A percentile compares a stretch with the other conserved stretches of the same genome.
phyloP scores from a whole-genome alignment of 2,888 invertebrate species.

The Ischnura elegans region DNA sequence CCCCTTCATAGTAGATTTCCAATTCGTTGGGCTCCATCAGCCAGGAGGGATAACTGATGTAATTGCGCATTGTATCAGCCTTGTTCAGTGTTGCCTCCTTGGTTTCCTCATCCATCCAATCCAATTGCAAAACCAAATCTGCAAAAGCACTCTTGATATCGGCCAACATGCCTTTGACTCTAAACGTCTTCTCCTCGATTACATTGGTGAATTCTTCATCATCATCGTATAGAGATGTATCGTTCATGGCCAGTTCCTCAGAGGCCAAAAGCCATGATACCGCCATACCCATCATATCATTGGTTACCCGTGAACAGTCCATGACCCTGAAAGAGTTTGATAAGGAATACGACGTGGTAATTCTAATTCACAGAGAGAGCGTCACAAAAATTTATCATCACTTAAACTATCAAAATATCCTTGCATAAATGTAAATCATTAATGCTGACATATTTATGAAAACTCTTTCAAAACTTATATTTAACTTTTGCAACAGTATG shows the following conservation, averaged over 20 bases:
- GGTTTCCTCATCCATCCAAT: slow-evolving; percentile 89
- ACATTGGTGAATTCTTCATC: slow-evolving; percentile 70
- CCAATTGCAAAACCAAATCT: slow-evolving; percentile 82
- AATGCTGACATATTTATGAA: too few relatives aligned
- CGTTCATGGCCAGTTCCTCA: slow-evolving; percentile 24
- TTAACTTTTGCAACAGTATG: too few relatives aligned
- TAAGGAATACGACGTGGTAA: not conserved
- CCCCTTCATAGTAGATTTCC: slow-evolving; percentile 85
- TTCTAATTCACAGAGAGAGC: too few relatives aligned
- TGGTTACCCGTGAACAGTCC: slow-evolving; percentile 85
- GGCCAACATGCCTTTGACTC: slow-evolving; percentile 86
- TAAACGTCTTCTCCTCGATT: not conserved
- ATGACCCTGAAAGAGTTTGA: slow-evolving; percentile 79
- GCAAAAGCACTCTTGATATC: slow-evolving; percentile 87
- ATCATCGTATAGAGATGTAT: slow-evolving; percentile 69
- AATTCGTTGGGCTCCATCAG: slow-evolving; percentile 83
- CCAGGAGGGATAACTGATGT: slow-evolving; percentile 90
- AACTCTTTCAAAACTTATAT: too few relatives aligned
- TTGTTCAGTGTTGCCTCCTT: slow-evolving; percentile 87
- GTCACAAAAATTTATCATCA: too few relatives aligned
- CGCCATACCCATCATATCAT: slow-evolving; percentile 86
- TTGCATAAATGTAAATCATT: too few relatives aligned
- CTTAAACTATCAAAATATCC: too few relatives aligned
- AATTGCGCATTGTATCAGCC: slow-evolving; percentile 85
- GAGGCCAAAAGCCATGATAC: slow-evolving; percentile 59